Evolutionary conservation across 2,797 vertebrate species (phyloP).

Genomic region (Falco cherrug): DNA sequence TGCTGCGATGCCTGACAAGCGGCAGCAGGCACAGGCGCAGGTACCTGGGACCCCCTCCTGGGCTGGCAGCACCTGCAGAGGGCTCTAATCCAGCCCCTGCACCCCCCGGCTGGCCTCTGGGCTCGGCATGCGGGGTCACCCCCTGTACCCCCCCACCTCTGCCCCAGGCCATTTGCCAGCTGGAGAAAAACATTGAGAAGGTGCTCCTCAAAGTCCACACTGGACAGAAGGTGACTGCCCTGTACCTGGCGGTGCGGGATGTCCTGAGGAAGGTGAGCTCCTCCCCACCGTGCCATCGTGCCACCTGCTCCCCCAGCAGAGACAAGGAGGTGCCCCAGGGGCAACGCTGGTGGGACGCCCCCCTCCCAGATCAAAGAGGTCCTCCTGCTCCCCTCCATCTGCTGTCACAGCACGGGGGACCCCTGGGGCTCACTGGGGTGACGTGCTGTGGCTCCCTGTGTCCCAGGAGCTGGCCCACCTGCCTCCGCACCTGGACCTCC

Average conservation of each 20-base stretch:
- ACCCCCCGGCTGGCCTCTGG: neutral
- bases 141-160: fast-evolving
- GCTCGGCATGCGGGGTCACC: fast-evolving
- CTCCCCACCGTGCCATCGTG: neutral
- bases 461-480: slow-evolving; percentile 63
- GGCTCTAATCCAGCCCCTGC: neutral
- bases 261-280: slow-evolving; percentile 68
- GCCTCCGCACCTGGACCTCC: slow-evolving; percentile 43
- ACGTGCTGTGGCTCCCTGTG: neutral
- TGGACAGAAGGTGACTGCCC: slow-evolving; percentile 11
- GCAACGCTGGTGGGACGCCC: neutral
- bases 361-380: fast-evolving
- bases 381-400: neutral
- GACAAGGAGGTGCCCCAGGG: neutral
- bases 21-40: slow-evolving; percentile 27
- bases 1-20: neutral
- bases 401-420: neutral
- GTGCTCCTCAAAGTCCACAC: slow-evolving; percentile 31
- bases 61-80: fast-evolving
- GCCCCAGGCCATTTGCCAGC: slow-evolving; percentile 65
- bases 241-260: slow-evolving; percentile 56
- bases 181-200: slow-evolving; percentile 76
- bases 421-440: fast-evolving
- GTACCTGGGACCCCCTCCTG: neutral
- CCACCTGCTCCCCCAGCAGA: neutral